Conservation (phyloP, 2,113 vertebrate species). For the Rhombomys opimus region DNA sequence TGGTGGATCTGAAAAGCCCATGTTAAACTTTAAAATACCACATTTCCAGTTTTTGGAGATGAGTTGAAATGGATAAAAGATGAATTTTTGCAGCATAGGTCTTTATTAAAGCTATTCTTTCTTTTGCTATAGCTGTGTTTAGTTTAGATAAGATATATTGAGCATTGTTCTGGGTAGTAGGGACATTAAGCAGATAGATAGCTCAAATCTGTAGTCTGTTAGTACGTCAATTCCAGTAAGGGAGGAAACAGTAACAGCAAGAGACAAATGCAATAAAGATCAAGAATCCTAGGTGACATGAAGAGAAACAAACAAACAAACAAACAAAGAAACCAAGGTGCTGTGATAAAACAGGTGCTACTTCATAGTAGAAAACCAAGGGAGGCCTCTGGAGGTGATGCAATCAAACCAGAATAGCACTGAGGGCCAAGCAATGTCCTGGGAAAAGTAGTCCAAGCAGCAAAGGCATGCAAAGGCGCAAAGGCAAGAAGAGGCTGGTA, state of each 20-base stretch:
- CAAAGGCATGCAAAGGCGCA: background rate
- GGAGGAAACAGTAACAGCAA: background rate
- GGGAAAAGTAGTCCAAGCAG: background rate
- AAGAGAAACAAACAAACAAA: background rate
- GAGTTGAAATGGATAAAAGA: constrained; percentile 21
- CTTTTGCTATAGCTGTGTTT: background rate
- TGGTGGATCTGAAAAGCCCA: background rate
- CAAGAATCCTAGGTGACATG: background rate
- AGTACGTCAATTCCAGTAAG: background rate
- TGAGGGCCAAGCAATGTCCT: background rate
- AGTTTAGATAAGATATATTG: background rate
- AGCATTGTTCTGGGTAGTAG: background rate
- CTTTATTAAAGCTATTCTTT: background rate
- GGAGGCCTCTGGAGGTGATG: background rate
- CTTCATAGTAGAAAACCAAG: background rate
- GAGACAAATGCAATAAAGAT: background rate
- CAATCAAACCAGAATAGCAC: background rate
- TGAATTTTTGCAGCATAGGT: background rate
- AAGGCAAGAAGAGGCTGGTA: background rate
- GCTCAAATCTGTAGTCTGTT: background rate
- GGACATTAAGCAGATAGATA: background rate
- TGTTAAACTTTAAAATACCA: constrained; percentile 45
- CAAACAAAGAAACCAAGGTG: background rate
- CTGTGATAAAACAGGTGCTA: background rate
- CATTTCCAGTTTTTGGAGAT: background rate